Base-by-base conservation (phyloP, 1,140 invertebrate species). In the Macrobrachium nipponense region DNA sequence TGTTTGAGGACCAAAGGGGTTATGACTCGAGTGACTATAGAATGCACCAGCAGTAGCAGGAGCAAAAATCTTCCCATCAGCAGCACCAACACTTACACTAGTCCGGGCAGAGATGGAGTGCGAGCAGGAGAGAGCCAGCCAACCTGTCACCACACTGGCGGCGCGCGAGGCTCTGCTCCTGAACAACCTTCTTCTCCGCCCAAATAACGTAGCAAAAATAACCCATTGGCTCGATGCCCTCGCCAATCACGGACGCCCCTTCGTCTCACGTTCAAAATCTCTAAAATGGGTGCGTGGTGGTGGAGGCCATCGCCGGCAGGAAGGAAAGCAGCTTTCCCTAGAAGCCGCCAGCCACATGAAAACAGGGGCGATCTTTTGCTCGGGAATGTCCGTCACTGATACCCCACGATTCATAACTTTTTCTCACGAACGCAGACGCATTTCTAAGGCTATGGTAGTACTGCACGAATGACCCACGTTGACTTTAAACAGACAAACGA, bases 51-150 rank as follows among this genome's bases (percentile, higher is more conserved):
- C 36, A 23, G 18, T n/a, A 58, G 17, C 18, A 18, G 18, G 14
- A 15, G 5, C 27, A 44, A 17, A 58, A 58, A 59, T 58, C 20
- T 59, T 44, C 20, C 43, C 36, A 58, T 18, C n/a, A 44, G 23
- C 66, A n/a, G 36, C 27, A 36, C 27, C 27, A 36, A 36, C 27
- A 82, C 80, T 82, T 82, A 82, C 80, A 82, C 80, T 72, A 12
- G 59, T 44, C 70, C 44, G 70, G 70, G 27, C 66, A 82, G 80
- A 82, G 66, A 73, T 44, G n/a, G 68, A 82, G 68, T 70, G 70
- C 80, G 87, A 88, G 87, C 82, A 85, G 87, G 82, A 88, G 87
- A 88, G 82, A 85, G 73, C 82, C 87, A 68, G 82, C 87, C 87
- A 88, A 88, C 87, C 87, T 88, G 82, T 85, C 78, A 86, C 62